Evolutionary conservation across 2,113 vertebrate genomes (phyloP).

Genomic region (Antechinus flavipes): DNA sequence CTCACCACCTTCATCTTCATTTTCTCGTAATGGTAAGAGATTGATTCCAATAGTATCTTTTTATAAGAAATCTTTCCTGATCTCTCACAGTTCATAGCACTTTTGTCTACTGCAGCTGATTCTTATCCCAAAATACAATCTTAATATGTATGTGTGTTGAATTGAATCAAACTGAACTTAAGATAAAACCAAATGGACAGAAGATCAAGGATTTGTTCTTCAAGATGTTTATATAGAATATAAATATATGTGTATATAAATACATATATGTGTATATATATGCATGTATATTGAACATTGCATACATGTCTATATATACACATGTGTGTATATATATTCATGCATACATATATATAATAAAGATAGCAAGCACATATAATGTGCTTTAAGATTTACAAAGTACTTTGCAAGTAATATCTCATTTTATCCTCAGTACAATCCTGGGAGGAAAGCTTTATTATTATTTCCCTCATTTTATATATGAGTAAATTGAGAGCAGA

Average conservation of each 20-base stretch:
- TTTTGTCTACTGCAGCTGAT: background rate
- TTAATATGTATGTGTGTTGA: background rate
- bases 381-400: too few relatives aligned
- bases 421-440: too few relatives aligned
- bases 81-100: background rate
- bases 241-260: background rate
- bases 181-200: background rate
- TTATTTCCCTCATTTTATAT: too few relatives aligned
- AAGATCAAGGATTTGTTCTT: background rate
- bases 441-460: too few relatives aligned
- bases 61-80: background rate
- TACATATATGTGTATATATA: too few relatives aligned
- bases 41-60: background rate
- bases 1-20: background rate
- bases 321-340: background rate
- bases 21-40: background rate
- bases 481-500: too few relatives aligned
- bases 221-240: background rate
- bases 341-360: background rate
- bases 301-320: background rate
- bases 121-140: background rate
- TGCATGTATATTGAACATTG: too few relatives aligned
- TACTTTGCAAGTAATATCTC: too few relatives aligned
- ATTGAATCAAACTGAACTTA: background rate
- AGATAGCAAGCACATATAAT: too few relatives aligned